Evolutionary conservation across 2,888 invertebrate genomes (phyloP), one percentile per base, ranked within the genome.

Genomic region (Sipunculus nudus): DNA sequence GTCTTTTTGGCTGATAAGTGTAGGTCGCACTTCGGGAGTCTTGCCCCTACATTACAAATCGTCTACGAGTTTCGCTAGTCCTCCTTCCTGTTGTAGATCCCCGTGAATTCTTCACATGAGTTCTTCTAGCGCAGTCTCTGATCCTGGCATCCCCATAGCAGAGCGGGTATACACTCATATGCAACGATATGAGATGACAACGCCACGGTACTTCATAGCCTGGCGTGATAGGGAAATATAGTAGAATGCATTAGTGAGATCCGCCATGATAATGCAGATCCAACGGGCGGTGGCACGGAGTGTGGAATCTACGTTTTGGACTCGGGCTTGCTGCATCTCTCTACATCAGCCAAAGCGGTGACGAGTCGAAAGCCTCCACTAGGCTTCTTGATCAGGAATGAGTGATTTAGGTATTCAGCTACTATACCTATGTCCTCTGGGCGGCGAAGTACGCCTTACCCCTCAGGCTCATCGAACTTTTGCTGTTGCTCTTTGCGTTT

Each of bases 181-280:
- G 10, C 53, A 53, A 32, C 25, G 53, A 26, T 23, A 56, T 4
- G 50, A 53, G 10, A 53, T 56, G 16, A 23, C 56, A 5, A 56
- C 49, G 3, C 46, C 48, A 48, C 68, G 69, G 40, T 71, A 67
- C 28, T 69, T 72, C 68, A 72, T 67, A 3, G 71, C 67, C 2
- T 61, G 40, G 21, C 45, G 40, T 8, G 65, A 38, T 10, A 73
- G 38, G 16, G 70, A 61, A 21, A 70, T 63, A 45, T 70, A 67
- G 48, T 70, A 65, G 32, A 70, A 72, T 1, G 65, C 66, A n/a
- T 46, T 63, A 4, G 65, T 65, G 1, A 71, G 49, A 40, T 69
- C 67, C 6, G 69, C 56, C 1, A 39, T 47, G 19, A 64, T 56
- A n/a, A 67, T 53, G 53, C 54, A 65, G 16, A 49, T 59, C 58